Conservation (phyloP, 2,888 invertebrate species). For the Acleris holmiana region DNA sequence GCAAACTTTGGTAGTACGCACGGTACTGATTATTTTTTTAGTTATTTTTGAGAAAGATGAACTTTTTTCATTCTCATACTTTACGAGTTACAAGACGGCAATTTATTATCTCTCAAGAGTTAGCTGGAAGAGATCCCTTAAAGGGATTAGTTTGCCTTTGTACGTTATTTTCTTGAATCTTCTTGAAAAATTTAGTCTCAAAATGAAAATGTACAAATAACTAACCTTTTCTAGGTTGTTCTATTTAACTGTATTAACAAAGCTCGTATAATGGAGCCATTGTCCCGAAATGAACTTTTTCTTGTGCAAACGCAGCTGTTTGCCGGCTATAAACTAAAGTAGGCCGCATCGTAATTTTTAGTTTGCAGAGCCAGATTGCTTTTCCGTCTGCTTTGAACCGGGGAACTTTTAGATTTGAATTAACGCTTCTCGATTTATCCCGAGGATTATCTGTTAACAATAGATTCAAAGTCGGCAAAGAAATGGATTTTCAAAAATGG, state of each 20-base stretch:
- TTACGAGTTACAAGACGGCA: no score
- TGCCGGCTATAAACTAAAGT: conserved; percentile 31
- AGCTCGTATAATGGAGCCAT: conserved; percentile 28
- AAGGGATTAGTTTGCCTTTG: no score
- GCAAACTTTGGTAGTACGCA: no score
- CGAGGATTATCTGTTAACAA: background rate
- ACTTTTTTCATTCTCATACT: no score
- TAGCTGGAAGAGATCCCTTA: no score
- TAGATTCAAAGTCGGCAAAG: no score
- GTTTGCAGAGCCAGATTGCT: conserved; percentile 28
- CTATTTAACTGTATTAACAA: conserved; percentile 14
- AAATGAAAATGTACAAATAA: background rate
- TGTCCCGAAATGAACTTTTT: conserved; percentile 36
- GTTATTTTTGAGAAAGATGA: no score
- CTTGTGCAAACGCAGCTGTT: conserved; percentile 35
- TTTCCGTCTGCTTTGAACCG: conserved; percentile 17
- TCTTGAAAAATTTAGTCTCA: no score
- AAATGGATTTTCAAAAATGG: no score
- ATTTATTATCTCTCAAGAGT: no score
- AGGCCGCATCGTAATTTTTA: conserved; percentile 35
- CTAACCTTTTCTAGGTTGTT: conserved; percentile 7
- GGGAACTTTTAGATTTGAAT: conserved; percentile 16
- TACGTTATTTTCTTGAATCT: no score
- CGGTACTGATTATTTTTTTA: no score
- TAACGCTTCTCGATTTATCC: background rate